phyloP scores from a whole-genome alignment of 2,113 vertebrate species.

The Alces alces region DNA sequence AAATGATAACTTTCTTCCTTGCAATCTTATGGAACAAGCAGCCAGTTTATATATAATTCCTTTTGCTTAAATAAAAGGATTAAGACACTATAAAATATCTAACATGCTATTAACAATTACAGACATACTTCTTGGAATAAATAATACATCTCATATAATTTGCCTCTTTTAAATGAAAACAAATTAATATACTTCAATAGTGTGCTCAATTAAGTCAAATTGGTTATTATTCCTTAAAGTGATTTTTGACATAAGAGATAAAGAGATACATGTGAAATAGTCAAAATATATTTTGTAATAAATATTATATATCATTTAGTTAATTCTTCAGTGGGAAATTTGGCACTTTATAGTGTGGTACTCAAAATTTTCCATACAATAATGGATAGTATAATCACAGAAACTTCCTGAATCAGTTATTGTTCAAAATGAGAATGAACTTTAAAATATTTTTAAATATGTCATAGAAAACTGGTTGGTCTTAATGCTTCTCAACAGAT shows the following conservation, averaged over 20 bases:
- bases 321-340: background rate
- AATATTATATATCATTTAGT: background rate
- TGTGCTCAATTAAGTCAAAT: background rate
- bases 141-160: background rate
- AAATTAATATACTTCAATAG: background rate
- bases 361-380: background rate
- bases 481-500: background rate
- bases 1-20: background rate
- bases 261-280: background rate
- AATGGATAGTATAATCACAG: background rate
- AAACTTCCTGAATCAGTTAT: background rate
- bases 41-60: background rate
- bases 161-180: background rate
- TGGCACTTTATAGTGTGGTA: background rate
- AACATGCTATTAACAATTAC: background rate
- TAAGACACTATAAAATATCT: background rate
- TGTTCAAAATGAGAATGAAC: constrained; percentile 8
- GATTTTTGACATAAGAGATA: background rate
- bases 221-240: background rate
- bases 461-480: background rate
- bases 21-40: background rate
- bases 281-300: background rate
- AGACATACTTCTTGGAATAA: background rate
- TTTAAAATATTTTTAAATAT: background rate
- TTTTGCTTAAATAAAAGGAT: constrained; percentile 1